Evolutionary conservation across 2,888 invertebrate genomes (phyloP), one percentile per base, ranked within the genome.

Genomic region (Lycocerus yunnanus): DNA sequence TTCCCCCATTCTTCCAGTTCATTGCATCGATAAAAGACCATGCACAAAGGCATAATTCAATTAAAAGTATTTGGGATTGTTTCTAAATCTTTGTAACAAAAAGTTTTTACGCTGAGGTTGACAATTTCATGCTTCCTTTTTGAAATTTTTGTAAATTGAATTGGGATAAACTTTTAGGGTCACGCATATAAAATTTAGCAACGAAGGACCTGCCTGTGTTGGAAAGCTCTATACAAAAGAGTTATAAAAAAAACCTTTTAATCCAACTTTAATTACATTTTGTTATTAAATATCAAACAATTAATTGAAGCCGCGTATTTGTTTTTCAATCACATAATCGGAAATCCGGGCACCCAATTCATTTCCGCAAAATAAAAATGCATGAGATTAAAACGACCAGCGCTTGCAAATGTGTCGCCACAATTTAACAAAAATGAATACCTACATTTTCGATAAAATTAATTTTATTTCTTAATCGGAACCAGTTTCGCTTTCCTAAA

Each of bases 301-400:
- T 43, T 43, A 43, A 43, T 43, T 6, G n/a, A 43, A 43, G 43
- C 43, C 43, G 43, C 43, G 43, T 43, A 43, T 43, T 43, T 43
- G 43, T 43, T 43, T 43, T 43, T 43, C 43, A 43, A 43, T 69
- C 66, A 69, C 69, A 66, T 66, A 73, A 69, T 68, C 70, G 74
- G 74, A 74, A 74, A 71, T 74, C 74, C 74, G 71, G 74, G 61
- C 15, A 70, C 16, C 58, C 43, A 21, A 67, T 74, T 74, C 70
- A 71, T 74, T 68, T 74, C 71, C 74, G 74, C 67, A 21, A 58
- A 67, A 68, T 74, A 67, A 74, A 74, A 70, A 71, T 59, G 60
- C 63, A 63, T 58, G 66, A 63, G 15, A 16, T 24, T 15, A 16
- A 69, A 73, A 43, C 15, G 69, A 66, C 58, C n/a, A 1, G 13